phyloP scores from a whole-genome alignment of 2,888 invertebrate species.

The Yponomeuta plumbellus region DNA sequence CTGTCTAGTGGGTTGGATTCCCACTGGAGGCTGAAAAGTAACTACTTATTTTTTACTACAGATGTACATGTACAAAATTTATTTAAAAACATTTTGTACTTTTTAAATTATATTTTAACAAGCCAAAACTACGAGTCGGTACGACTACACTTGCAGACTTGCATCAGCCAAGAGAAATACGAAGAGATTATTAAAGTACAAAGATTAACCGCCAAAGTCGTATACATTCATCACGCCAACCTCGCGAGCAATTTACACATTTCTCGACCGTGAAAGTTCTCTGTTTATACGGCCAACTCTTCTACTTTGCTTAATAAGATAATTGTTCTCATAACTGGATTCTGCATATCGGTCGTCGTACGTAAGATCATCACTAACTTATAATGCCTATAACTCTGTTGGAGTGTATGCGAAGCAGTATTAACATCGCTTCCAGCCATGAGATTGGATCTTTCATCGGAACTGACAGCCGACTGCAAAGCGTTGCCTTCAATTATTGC shows the following conservation, averaged over 20 bases:
- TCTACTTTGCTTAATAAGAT: background rate
- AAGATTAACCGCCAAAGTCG: background rate
- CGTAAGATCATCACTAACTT: background rate
- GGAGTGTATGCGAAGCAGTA: background rate
- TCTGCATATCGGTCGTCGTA: background rate
- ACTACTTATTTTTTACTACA: too few species aligned
- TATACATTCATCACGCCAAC: background rate
- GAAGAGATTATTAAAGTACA: background rate
- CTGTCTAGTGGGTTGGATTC: too few species aligned
- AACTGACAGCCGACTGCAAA: conserved; percentile 30
- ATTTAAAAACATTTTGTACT: too few species aligned
- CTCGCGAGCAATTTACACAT: background rate
- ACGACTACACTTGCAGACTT: background rate
- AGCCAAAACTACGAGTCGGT: too few species aligned
- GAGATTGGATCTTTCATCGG: conserved; percentile 9
- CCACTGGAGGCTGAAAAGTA: too few species aligned
- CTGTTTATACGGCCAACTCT: background rate
- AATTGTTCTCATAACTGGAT: background rate
- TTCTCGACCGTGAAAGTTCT: background rate
- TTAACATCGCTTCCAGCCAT: conserved; percentile 4
- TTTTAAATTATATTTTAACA: too few species aligned
- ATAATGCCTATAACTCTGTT: background rate
- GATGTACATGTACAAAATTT: too few species aligned
- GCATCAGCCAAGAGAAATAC: background rate
- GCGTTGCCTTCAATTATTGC: conserved; percentile 65